phyloP scores from a whole-genome alignment of 2,113 vertebrate genomes.

The Suricata suricatta region DNA sequence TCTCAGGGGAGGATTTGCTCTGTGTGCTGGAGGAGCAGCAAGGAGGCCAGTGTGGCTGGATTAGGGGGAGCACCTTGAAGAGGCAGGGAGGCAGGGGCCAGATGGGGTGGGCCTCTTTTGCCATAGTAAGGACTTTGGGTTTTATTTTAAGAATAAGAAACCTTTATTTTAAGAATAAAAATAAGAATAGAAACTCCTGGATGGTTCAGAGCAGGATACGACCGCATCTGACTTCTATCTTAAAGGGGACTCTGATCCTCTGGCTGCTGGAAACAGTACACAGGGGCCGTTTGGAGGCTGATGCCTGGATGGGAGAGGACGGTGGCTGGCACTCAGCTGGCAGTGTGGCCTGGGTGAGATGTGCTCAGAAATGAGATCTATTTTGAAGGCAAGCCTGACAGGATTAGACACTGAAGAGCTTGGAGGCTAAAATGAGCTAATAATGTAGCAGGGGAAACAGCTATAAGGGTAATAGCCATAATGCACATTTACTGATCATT shows the following conservation, averaged over 20 bases:
- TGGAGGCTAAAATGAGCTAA: background rate
- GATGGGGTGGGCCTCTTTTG: rapidly evolving
- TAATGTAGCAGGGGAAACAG: too few relatives aligned
- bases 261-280: background rate
- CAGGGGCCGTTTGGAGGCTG: background rate
- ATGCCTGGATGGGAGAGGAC: background rate
- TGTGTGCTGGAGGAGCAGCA: background rate
- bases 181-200: background rate
- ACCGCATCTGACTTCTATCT: background rate
- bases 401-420: background rate
- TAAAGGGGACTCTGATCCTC: background rate
- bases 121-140: background rate
- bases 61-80: background rate
- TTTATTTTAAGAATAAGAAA: background rate
- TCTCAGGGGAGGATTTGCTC: background rate
- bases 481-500: background rate
- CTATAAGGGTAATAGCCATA: background rate
- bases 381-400: background rate
- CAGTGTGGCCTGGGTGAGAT: rapidly evolving
- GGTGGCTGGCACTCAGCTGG: rapidly evolving
- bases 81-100: background rate
- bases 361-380: background rate
- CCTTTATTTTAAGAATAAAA: background rate
- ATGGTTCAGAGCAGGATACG: background rate
- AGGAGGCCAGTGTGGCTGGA: background rate